A percentile compares a stretch with the other conserved stretches of the same genome.
Conservation (phyloP, 2,888 invertebrate species). For the Drosophila anceps region DNA sequence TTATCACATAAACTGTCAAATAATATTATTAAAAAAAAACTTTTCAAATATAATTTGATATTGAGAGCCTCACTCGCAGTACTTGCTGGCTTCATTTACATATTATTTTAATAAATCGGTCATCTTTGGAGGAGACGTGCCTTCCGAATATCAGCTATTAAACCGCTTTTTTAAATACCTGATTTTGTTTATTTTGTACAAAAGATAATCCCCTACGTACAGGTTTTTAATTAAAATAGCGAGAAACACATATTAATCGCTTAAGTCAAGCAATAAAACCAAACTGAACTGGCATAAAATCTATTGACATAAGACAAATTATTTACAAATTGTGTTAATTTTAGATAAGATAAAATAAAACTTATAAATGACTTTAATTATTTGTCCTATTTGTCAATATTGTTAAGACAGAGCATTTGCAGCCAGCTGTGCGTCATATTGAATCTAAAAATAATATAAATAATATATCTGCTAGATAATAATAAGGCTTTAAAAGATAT, state of each 20-base stretch:
- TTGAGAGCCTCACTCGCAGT: not conserved
- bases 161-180: not conserved
- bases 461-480: not conserved
- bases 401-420: not conserved
- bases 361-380: not conserved
- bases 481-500: not conserved
- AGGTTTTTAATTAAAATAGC: constrained; percentile 7
- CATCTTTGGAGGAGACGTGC: not conserved
- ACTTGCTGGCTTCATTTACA: not conserved
- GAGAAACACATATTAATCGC: constrained; percentile 1
- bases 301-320: not conserved
- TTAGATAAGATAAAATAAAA: not conserved
- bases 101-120: constrained; percentile 2
- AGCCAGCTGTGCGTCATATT: not conserved
- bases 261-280: not conserved
- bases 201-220: not conserved
- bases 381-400: not conserved
- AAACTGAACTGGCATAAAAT: not conserved
- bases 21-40: too few relatives aligned
- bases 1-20: too few relatives aligned
- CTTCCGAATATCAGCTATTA: not conserved
- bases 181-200: not conserved
- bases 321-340: not conserved
- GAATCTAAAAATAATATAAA: not conserved
- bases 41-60: not conserved